Evolutionary conservation across 2,888 invertebrate genomes (phyloP).

Genomic region (Sericinus montela): DNA sequence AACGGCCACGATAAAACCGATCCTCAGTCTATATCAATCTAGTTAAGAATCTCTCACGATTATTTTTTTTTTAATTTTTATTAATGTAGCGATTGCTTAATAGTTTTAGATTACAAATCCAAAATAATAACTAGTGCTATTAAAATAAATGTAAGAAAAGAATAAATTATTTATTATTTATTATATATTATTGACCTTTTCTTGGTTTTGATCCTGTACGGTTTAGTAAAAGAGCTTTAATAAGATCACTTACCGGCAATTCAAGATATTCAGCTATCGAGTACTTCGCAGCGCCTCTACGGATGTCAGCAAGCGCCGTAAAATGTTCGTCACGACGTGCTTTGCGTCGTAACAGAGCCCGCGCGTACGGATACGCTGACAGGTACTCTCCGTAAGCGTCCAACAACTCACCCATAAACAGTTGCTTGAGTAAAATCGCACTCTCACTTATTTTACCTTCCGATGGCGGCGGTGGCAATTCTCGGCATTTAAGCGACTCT

Average conservation of each 20-base stretch:
- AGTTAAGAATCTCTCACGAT: constrained; percentile 24
- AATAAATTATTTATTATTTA: too few relatives aligned
- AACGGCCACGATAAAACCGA: constrained; percentile 40
- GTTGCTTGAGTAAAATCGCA: constrained; percentile 70
- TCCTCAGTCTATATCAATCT: constrained; percentile 63
- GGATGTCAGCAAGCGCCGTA: constrained; percentile 81
- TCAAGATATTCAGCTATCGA: constrained; percentile 82
- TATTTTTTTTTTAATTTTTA: too few relatives aligned
- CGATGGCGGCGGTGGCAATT: constrained; percentile 57
- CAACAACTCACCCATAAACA: constrained; percentile 83
- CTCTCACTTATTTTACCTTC: constrained; percentile 58
- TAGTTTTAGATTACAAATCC: too few relatives aligned
- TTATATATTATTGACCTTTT: too few relatives aligned
- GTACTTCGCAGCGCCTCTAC: constrained; percentile 82
- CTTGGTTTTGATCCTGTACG: too few relatives aligned
- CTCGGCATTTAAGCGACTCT: constrained; percentile 57
- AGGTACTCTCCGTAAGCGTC: constrained; percentile 83
- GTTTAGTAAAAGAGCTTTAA: too few relatives aligned
- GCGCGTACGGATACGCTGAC: constrained; percentile 79
- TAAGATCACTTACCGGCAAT: constrained; percentile 82
- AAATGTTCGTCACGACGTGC: constrained; percentile 82
- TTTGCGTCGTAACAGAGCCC: constrained; percentile 81
- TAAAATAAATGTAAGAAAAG: too few relatives aligned
- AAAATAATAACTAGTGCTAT: too few relatives aligned
- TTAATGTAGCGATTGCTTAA: too few relatives aligned